Percentiles rank a stretch among this genome's conserved stretches.
phyloP scores from a whole-genome alignment of 2,888 invertebrate species.

The Mythimna lalbum region DNA sequence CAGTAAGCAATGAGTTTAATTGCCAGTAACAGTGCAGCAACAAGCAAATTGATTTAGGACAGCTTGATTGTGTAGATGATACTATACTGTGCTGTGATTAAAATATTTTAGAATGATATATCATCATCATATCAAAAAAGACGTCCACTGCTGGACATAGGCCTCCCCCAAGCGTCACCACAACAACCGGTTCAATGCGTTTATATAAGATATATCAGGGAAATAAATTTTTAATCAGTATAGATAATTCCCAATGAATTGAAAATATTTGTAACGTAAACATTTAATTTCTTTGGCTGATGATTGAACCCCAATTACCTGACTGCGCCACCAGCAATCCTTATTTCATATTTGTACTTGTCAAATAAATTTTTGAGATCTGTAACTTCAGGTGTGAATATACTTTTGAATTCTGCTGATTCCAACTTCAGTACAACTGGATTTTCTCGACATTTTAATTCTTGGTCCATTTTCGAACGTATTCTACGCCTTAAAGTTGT shows the following conservation, averaged over 20 bases:
- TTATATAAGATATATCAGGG: neutral
- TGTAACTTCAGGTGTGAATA: conserved; percentile 96
- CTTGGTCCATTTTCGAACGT: conserved; percentile 78
- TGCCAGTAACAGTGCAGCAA: neutral
- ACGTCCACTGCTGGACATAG: no score
- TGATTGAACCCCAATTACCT: conserved; percentile 83
- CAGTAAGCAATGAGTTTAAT: no score
- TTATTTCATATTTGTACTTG: conserved; percentile 95
- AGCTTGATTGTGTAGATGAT: neutral
- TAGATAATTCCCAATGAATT: neutral
- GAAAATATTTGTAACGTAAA: neutral
- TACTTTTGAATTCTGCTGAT: conserved; percentile 93
- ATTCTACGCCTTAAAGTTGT: conserved; percentile 66
- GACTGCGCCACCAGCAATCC: conserved; percentile 99
- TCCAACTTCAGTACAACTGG: conserved; percentile 94
- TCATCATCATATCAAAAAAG: no score
- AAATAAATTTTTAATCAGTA: neutral
- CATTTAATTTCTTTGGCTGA: neutral
- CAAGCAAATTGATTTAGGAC: neutral
- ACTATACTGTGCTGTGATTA: neutral
- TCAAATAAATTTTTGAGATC: conserved; percentile 94
- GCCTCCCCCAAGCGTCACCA: no score
- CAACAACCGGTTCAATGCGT: no score
- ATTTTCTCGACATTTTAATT: conserved; percentile 86
- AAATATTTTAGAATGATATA: conserved; percentile 6